Evolutionary conservation across 2,113 vertebrate genomes (phyloP).

Genomic region (Pristiophorus japonicus): DNA sequence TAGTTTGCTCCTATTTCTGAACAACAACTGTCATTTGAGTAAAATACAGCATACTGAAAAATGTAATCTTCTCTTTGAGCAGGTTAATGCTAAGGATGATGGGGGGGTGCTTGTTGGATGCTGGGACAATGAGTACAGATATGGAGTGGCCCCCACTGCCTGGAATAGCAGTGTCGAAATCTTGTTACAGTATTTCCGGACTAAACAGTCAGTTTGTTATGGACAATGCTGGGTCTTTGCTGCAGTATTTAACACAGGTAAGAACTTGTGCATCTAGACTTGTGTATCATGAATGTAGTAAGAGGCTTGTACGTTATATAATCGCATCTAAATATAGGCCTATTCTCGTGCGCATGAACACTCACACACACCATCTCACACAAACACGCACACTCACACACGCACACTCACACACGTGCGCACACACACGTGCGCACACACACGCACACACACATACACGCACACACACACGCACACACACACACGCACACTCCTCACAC

Average conservation of each 20-base stretch:
- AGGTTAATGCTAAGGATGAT: slow-evolving; percentile 87
- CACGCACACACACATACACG: background rate
- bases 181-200: slow-evolving; percentile 68
- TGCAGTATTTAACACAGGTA: slow-evolving; percentile 90
- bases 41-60: background rate
- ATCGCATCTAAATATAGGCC: background rate
- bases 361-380: background rate
- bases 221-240: slow-evolving; percentile 98
- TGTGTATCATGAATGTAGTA: too few species aligned
- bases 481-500: background rate
- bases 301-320: background rate
- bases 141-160: slow-evolving; percentile 81
- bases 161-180: slow-evolving; percentile 96
- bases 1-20: background rate
- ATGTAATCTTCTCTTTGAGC: slow-evolving; percentile 8
- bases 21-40: background rate
- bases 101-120: slow-evolving; percentile 79
- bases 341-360: background rate
- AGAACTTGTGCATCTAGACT: slow-evolving; percentile 46
- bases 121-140: slow-evolving; percentile 79
- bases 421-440: background rate
- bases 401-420: slow-evolving; percentile 17
- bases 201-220: slow-evolving; percentile 67
- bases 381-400: background rate
- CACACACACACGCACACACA: background rate